phyloP scores from a whole-genome alignment of 1,140 invertebrate genomes.

The Coelopa frigida region DNA sequence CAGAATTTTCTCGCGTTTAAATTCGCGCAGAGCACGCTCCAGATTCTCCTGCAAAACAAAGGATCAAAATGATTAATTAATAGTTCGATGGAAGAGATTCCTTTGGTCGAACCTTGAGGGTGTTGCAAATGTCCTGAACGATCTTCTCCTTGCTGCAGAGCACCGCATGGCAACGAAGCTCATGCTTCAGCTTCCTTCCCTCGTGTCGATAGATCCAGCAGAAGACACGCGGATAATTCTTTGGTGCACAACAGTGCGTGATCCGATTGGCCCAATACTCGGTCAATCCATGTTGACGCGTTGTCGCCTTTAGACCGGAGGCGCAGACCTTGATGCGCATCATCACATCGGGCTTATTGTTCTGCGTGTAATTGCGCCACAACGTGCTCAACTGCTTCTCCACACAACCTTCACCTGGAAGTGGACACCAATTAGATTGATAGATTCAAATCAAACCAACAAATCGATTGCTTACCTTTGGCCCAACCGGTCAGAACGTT shows the following conservation, averaged over 20 bases:
- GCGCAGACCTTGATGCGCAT: slow-evolving; percentile 92
- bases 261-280: slow-evolving; percentile 96
- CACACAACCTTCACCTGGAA: slow-evolving; percentile 87
- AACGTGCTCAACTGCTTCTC: slow-evolving; percentile 91
- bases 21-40: slow-evolving; percentile 83
- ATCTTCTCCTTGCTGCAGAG: slow-evolving; percentile 83
- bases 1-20: slow-evolving; percentile 86
- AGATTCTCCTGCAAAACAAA: slow-evolving; percentile 50
- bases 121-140: slow-evolving; percentile 73
- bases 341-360: slow-evolving; percentile 81
- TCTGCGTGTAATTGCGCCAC: slow-evolving; percentile 94
- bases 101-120: slow-evolving; percentile 50
- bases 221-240: slow-evolving; percentile 84
- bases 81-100: slow-evolving; percentile 47
- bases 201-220: slow-evolving; percentile 87
- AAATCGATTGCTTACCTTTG: slow-evolving; percentile 86
- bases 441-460: too few relatives aligned
- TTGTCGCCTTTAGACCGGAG: slow-evolving; percentile 90
- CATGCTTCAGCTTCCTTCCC: slow-evolving; percentile 89
- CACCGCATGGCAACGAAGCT: slow-evolving; percentile 95
- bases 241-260: slow-evolving; percentile 85
- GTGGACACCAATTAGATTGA: too few relatives aligned
- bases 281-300: slow-evolving; percentile 93
- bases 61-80: background rate
- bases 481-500: slow-evolving; percentile 98